Evolutionary conservation across 2,797 vertebrate species (phyloP).

Genomic region (Molothrus aeneus): DNA sequence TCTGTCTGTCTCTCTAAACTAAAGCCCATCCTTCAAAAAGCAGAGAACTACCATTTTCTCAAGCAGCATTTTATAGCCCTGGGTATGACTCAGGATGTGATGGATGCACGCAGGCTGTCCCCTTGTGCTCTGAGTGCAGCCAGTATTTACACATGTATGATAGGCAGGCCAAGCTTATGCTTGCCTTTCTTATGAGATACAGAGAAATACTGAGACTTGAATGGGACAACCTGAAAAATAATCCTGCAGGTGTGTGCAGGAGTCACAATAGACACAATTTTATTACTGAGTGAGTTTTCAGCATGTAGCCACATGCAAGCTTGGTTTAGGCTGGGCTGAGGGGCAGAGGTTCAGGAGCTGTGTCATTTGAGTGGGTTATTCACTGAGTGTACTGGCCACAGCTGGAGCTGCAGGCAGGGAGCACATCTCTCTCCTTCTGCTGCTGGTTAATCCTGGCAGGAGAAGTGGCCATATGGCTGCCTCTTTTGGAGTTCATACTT

Average conservation of each 20-base stretch:
- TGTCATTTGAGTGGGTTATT: background rate
- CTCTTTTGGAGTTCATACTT: background rate
- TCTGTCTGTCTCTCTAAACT: conserved; percentile 70
- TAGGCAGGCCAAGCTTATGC: background rate
- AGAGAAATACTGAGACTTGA: background rate
- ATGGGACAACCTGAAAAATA: background rate
- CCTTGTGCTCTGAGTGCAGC: background rate
- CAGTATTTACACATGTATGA: background rate
- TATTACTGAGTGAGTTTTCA: background rate
- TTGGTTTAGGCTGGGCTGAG: background rate
- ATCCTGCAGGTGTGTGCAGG: background rate
- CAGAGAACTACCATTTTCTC: conserved; percentile 50
- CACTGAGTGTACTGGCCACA: background rate
- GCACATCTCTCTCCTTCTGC: background rate
- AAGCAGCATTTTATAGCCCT: background rate
- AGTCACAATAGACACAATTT: background rate
- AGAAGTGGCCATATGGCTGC: background rate
- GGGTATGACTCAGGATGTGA: background rate
- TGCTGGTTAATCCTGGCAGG: background rate
- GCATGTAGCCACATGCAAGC: background rate
- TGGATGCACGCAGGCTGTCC: background rate
- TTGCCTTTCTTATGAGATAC: background rate
- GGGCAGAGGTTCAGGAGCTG: background rate
- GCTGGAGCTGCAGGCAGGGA: background rate
- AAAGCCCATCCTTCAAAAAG: conserved; percentile 71